Evolutionary conservation across 2,113 vertebrate species (phyloP), one percentile per base, ranked within the genome.

Genomic region (Nothoprocta perdicaria): DNA sequence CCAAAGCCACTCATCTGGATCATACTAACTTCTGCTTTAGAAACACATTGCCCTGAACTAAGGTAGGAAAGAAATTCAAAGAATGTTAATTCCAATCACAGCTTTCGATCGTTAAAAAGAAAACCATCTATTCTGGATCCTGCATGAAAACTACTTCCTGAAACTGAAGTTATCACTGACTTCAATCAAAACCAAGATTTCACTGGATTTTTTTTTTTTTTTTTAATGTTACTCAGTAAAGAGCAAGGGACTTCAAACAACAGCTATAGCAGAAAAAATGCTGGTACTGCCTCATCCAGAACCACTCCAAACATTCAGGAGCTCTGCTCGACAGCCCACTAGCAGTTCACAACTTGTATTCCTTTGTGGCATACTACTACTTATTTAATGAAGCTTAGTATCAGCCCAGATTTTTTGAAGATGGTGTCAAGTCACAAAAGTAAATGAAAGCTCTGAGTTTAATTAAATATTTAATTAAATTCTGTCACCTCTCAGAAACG

Each of bases 401-500:
- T 33, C 14, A 80, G 24, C 50, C 46, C n/a, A 60, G n/a, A 65
- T 46, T 65, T 60, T 57, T 53, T 63, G 6, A 65, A 13, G 62
- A 27, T 38, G 26, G 57, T 22, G 10, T 67, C 63, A 87, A 74
- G 55, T 65, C 31, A 85, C 43, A 90, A 57, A 84, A 75, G 11
- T 23, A 26, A 82, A 81, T 48, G 7, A 24, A 45, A 9, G 27
- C 6, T 27, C 12, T 60, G 9, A 3, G 2, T 71, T 68, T 14
- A 17, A 27, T 63, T 29, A 13, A 0, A 4, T 4, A 2, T 71
- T 68, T 14, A 17, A 27, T 63, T 29, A 13, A 0, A 4, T 4
- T 69, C 38, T 67, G 23, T 2, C 68, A 24, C 8, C 43, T 80
- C 35, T 83, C 38, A 71, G 31, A 84, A 80, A 53, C 33, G 74